Conservation (phyloP, 2,888 invertebrate species). For the Rhingia campestris region DNA sequence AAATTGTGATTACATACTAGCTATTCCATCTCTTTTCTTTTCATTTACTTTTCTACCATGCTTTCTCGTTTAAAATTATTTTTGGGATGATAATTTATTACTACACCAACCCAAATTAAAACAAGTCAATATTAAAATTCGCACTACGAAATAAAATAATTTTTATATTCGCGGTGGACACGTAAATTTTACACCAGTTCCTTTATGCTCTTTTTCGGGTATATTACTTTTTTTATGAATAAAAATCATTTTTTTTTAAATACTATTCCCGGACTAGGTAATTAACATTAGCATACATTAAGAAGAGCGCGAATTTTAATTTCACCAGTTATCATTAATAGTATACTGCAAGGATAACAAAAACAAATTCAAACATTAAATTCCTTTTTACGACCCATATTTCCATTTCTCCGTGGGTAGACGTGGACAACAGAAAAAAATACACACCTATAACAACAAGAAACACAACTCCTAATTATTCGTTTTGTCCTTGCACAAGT, state of each 20-base stretch:
- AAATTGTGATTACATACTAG: no score
- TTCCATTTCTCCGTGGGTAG: slow-evolving; percentile 9
- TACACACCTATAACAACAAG: background rate
- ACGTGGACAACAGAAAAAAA: slow-evolving; percentile 1
- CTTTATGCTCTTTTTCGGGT: background rate
- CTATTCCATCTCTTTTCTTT: no score
- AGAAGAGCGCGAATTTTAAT: slow-evolving; percentile 26
- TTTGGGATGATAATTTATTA: no score
- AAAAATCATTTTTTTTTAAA: background rate
- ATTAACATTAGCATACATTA: slow-evolving; percentile 40
- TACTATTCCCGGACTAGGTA: slow-evolving; percentile 7
- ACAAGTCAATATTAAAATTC: slow-evolving; percentile 12
- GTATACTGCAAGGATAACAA: background rate
- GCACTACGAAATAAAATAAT: slow-evolving; percentile 8
- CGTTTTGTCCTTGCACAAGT: slow-evolving; percentile 14
- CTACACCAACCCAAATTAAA: no score
- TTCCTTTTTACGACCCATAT: slow-evolving; percentile 26
- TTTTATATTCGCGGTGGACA: slow-evolving; percentile 6
- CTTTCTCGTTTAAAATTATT: no score
- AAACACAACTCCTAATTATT: slow-evolving; percentile 24
- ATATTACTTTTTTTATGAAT: no score
- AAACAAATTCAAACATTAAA: slow-evolving; percentile 14
- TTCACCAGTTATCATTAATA: slow-evolving; percentile 27
- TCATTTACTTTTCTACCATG: no score
- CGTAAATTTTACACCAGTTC: slow-evolving; percentile 17